phyloP scores from a whole-genome alignment of 2,113 vertebrate species.

The Ancistrus triradiatus region DNA sequence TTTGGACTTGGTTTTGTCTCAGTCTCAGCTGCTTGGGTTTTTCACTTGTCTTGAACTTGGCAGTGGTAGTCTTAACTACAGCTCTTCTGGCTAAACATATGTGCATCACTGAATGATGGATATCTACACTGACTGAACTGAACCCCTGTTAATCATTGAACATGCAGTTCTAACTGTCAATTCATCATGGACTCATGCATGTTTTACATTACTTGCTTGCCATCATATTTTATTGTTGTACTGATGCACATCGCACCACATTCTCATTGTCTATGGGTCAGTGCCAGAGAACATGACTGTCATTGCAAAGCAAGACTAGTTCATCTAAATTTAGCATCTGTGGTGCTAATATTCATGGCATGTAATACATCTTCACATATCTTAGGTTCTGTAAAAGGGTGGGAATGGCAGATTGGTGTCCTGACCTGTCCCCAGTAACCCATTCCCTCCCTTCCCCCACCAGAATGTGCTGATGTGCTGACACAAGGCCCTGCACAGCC shows the following conservation, averaged over 20 bases:
- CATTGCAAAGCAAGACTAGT: too few species aligned
- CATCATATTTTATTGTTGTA: too few species aligned
- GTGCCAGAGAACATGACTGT: too few species aligned
- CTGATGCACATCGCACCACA: too few species aligned
- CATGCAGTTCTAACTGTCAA: constrained; percentile 1
- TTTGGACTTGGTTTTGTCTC: too few species aligned
- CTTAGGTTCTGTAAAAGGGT: not conserved
- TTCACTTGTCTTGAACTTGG: too few species aligned
- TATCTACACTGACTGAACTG: not conserved
- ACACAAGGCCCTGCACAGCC: not conserved
- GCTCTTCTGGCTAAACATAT: too few species aligned
- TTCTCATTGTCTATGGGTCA: too few species aligned
- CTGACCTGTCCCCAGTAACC: constrained; percentile 4
- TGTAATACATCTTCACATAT: not conserved
- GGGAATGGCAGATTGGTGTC: not conserved
- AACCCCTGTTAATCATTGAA: constrained; percentile 6
- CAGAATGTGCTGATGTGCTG: constrained; percentile 41
- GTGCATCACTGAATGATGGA: constrained; percentile 15
- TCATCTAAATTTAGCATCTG: not conserved
- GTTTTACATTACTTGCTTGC: too few species aligned
- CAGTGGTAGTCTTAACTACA: too few species aligned
- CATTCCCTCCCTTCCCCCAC: not conserved
- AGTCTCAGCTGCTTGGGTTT: too few species aligned
- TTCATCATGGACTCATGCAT: too few species aligned
- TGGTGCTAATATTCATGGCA: not conserved